Base-by-base conservation (phyloP, 2,113 vertebrate genomes). In the Ctenomys sociabilis region DNA sequence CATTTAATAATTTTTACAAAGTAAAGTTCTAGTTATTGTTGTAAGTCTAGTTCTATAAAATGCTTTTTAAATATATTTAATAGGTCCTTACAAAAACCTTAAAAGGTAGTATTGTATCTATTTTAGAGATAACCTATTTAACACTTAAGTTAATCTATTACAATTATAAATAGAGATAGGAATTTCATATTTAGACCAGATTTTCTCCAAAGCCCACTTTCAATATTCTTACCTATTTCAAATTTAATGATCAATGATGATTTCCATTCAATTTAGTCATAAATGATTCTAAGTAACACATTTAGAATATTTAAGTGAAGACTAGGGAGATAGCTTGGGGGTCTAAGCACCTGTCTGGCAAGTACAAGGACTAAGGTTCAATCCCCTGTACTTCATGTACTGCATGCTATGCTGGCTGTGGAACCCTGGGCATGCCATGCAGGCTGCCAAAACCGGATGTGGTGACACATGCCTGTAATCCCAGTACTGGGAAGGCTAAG, bases 121-220 rank as follows among this genome's bases (percentile, higher is more conserved):
- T 78, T 90, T 80, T 84, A 59, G 17, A 80, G 28, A 86, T 87
- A 40, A 57, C 26, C 28, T 35, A 8, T 64, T 90, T 90, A 89
- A 92, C 26, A n/a, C 91, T 89, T n/a, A 37, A 90, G 59, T 96
- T 80, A 59, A 84, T 37, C 78, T 82, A 26, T 61, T 72, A 78
- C 24, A 84, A 7, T 54, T 73, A 45, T 70, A 93, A 88, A 8
- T 35, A 90, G 12, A 87, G 8, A 72, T 72, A 52, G 8, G 43
- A 82, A 93, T 85, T 81, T 75, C 73, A 59, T 66, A 83, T 21
- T 90, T 94, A 30, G 5, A 3, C 86, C 68, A 63, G 24, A 5
- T 93, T 81, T 86, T 96, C 43, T 89, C 35, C 40, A 57, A 82
- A 82, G 21, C 57, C n/a, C 22, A 68, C 43, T 87, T 90, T 64